Evolutionary conservation across 2,888 invertebrate species (phyloP), one percentile per base, ranked within the genome.

Genomic region (Salticus scenicus): DNA sequence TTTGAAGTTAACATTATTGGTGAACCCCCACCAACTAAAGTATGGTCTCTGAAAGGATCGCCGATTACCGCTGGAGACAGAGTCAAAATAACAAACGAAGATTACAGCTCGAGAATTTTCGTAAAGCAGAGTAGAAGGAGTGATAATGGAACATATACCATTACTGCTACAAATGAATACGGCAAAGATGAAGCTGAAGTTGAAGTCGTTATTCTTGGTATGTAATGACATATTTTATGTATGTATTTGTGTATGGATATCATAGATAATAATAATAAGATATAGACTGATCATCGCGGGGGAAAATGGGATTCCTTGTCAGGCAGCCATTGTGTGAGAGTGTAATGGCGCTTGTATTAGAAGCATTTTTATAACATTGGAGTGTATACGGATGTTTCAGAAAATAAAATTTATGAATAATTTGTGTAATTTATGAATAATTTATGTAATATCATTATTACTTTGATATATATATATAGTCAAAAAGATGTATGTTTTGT

Each of bases 181-280:
- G 97, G 97, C 64, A 94, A 94, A 89, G 97, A 97, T 91, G 94
- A 95, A 74, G 97, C 95, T 20, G 96, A 97, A 91, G 93, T 97
- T 33, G 96, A 97, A 92, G 96, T 97, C 87, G 95, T 94, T 89
- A 95, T 98, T 87, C 94, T 96, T 89, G 96, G 96, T 96, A 73
- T 30, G 72, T 66, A 28, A 8, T 74, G 27, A 31, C 27, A n/a
- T n/a, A n/a, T n/a, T n/a, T n/a, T 74, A 63, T 2, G 31, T 31
- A 0, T 64, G 14, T 75, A 17, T 17, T 30, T 72, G n/a, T 27
- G 33, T 30, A 8, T n/a, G n/a, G n/a, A n/a, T n/a, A n/a, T n/a
- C n/a, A n/a, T n/a, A n/a, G n/a, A n/a, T n/a, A n/a, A n/a, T n/a
- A n/a, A n/a, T n/a, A n/a, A n/a, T n/a, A n/a, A n/a, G n/a, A n/a